Base-by-base conservation (phyloP, 2,797 vertebrate genomes). In the Podarcis siculus region DNA sequence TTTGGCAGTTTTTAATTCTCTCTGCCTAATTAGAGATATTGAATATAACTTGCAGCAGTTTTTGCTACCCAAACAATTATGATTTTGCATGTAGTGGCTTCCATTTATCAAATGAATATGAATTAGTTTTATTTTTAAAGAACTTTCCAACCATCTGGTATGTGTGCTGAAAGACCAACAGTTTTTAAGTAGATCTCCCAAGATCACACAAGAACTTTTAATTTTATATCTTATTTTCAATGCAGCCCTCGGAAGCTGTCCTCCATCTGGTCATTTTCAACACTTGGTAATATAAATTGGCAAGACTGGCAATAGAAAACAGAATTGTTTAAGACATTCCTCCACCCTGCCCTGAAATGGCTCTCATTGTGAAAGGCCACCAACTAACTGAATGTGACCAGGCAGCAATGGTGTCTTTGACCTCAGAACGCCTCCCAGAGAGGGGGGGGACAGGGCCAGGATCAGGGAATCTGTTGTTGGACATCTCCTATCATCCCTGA, bases 1-100 rank as follows among this genome's bases (percentile, higher is more conserved):
- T 82, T 92, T 92, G 91, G 78, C 19, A 90, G 42, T 71, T 85
- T 79, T 82, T 92, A 83, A 89, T 92, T 91, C 69, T 87, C 71
- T 87, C 83, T 90, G 89, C 67, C 71, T 0, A 85, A 87, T 93
- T 89, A 80, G 91, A 93, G 72, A 37, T 81, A 86, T n/a, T 87
- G 73, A 71, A 91, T 21, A 83, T 90, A 55, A 78, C 90, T 90
- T 88, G 87, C 5, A 67, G 13, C 17, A 89, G 3, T 8, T 82
- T 19, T 82, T 79, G 37, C 30, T 89, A 75, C 78, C 76, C 75
- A 85, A 75, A 89, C 75, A 39, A 23, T 82, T 85, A 89, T 90
- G 67, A 64, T 15, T 87, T 71, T 2, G 9, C 82, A 89, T 39
- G 21, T 10, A 76, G 67, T 39, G 79, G 49, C 86, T 85, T 6